Base-by-base conservation (phyloP, 2,888 invertebrate species). In the Galerucella pusilla region DNA sequence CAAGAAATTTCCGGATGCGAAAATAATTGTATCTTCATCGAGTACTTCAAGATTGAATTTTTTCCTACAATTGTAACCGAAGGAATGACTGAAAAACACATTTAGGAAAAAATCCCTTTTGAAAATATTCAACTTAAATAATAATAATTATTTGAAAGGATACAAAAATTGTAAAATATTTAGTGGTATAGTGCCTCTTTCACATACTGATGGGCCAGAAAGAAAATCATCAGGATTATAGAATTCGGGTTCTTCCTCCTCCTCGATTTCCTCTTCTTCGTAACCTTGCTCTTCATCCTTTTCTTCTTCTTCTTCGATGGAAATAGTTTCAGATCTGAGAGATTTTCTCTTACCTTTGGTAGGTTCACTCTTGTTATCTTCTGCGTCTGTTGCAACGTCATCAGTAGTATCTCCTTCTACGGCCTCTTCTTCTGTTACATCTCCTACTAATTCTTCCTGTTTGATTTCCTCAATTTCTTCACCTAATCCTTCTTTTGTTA, bases 51-150 rank as follows among this genome's bases (percentile, higher is more conserved):
- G 86, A 85, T 97, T 97, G 84, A 93, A 95, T 75, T 92, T 90
- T 82, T 93, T 93, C 80, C 91, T 92, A 84, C 96, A 95, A 85
- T 97, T 93, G 85, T 96, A 97, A 10, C 96, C 96, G 86, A 93
- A 97, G 0, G 96, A 96, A 88, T 94, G 90, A 84, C 96, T 96
- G 79, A 2, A 63, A 67, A 46, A 16, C 4, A 12, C 42, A 69
- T 79, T 81, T 82, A 83, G 77, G 80, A 81, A 81, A 12, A 60
- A 46, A 54, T 59, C 35, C 12, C n/a, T 52, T 20, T 6, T 68
- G 5, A 61, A 61, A 61, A 12, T 61, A 59, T 25, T 59, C 2
- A 25, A 7, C 25, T 10, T 16, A 52, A 61, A 10, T 28, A 16
- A 6, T 35, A 9, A 42, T 42, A 9, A 42, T 42, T 42, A 7